Percentiles rank a stretch among this genome's conserved stretches.
Conservation (phyloP, 2,888 invertebrate genomes). For the Agrochola circellaris region DNA sequence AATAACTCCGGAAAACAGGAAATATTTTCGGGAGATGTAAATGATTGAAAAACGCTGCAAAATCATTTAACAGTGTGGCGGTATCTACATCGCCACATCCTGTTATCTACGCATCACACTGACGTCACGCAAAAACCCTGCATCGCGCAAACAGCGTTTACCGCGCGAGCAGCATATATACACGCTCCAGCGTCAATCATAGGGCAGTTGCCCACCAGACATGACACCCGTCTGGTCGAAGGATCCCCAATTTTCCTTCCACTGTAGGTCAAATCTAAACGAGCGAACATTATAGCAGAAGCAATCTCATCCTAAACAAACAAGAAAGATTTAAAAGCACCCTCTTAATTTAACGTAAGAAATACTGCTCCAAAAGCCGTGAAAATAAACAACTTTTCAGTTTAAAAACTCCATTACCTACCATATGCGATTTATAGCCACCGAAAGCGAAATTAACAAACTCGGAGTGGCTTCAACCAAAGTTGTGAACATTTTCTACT, state of each 20-base stretch:
- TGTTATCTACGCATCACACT: too few species aligned
- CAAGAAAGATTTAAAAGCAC: constrained; percentile 33
- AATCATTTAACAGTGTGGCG: not conserved
- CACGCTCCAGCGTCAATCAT: too few species aligned
- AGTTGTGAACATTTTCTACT: constrained; percentile 33
- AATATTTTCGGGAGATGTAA: not conserved
- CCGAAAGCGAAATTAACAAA: constrained; percentile 33
- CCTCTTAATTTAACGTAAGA: constrained; percentile 21
- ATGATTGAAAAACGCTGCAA: not conserved
- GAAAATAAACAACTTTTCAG: constrained; percentile 40
- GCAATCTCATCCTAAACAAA: constrained; percentile 33
- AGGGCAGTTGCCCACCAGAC: too few species aligned
- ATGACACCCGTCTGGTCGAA: too few species aligned
- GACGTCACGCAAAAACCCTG: too few species aligned
- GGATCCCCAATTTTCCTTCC: too few species aligned
- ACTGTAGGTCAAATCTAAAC: not conserved
- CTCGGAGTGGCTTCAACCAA: constrained; percentile 15
- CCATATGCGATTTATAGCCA: constrained; percentile 43
- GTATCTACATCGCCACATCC: too few species aligned
- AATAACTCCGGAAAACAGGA: not conserved
- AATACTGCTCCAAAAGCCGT: constrained; percentile 19
- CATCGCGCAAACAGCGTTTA: too few species aligned
- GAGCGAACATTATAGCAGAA: not conserved
- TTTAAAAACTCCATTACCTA: constrained; percentile 43
- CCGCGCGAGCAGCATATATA: too few species aligned